Evolutionary conservation across 1,140 invertebrate genomes (phyloP).

Genomic region (Drosophila ironensis): DNA sequence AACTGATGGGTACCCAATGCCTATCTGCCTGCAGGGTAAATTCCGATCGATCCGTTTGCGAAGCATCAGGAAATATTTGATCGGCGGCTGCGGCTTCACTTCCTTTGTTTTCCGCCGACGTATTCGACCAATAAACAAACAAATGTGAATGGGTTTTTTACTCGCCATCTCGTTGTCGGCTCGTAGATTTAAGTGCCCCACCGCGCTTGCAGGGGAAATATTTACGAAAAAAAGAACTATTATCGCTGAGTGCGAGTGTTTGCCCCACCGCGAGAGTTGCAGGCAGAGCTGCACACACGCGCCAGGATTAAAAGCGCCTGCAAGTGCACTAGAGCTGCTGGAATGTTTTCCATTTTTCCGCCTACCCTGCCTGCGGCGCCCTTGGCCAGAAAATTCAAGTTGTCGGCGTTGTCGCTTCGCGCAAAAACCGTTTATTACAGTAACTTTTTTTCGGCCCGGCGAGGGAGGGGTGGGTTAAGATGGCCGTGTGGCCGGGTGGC

Average conservation of each 20-base stretch:
- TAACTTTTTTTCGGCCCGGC: conserved; percentile 18
- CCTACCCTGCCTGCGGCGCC: conserved; percentile 18
- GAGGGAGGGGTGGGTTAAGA: too few species aligned
- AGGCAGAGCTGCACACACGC: not conserved
- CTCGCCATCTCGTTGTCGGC: not conserved
- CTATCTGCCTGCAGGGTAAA: too few species aligned
- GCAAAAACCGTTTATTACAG: conserved; percentile 53
- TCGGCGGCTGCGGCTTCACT: conserved; percentile 14
- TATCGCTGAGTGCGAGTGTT: not conserved
- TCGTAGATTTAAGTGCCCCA: not conserved
- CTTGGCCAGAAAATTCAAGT: conserved; percentile 45
- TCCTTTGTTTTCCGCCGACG: conserved; percentile 26
- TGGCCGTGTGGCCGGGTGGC: too few species aligned
- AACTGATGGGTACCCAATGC: too few species aligned
- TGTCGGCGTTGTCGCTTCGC: conserved; percentile 34
- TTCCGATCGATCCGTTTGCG: not conserved
- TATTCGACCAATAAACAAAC: conserved; percentile 28
- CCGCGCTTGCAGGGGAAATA: conserved; percentile 20
- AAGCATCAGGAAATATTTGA: conserved; percentile 32
- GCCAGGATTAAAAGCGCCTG: conserved; percentile 30
- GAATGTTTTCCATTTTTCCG: conserved; percentile 15
- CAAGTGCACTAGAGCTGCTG: conserved; percentile 42
- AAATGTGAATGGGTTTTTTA: conserved; percentile 25
- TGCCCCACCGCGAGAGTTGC: not conserved
- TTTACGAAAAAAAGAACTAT: conserved; percentile 14